Conservation (phyloP, 2,888 invertebrate genomes). For the Caenorhabditis sp. region DNA sequence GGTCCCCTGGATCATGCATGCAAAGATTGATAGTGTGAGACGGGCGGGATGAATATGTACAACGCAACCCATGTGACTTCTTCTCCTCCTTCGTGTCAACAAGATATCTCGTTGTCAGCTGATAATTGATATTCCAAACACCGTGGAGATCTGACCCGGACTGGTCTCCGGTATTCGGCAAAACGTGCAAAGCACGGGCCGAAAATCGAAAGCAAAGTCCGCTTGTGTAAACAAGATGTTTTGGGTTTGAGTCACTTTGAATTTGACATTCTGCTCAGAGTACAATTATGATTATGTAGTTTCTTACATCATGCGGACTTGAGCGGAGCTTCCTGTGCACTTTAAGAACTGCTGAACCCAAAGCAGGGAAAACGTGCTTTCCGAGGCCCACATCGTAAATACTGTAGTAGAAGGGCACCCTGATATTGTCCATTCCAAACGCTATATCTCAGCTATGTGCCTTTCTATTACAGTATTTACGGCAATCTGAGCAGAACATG, state of each 20-base stretch:
- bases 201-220: slow-evolving; percentile 13
- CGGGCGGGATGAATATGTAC: slow-evolving; percentile 26
- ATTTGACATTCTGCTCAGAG: too few relatives aligned
- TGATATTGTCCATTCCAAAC: too few relatives aligned
- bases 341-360: too few relatives aligned
- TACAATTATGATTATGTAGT: too few relatives aligned
- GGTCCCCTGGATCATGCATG: not conserved
- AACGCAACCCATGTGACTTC: slow-evolving; percentile 32
- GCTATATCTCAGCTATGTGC: too few relatives aligned
- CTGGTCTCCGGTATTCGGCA: slow-evolving; percentile 19
- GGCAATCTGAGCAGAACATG: too few relatives aligned
- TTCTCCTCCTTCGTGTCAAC: slow-evolving; percentile 17
- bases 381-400: too few relatives aligned
- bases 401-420: too few relatives aligned
- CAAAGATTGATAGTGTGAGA: not conserved
- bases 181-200: slow-evolving; percentile 29
- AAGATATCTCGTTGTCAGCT: slow-evolving; percentile 45
- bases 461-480: too few relatives aligned
- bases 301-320: too few relatives aligned
- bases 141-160: slow-evolving; percentile 23
- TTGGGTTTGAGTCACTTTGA: not conserved
- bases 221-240: not conserved
- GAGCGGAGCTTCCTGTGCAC: too few relatives aligned
- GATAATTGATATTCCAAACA: slow-evolving; percentile 3
- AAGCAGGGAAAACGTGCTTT: too few relatives aligned